Evolutionary conservation across 2,113 vertebrate genomes (phyloP).

Genomic region (Pteruthius melanotis): DNA sequence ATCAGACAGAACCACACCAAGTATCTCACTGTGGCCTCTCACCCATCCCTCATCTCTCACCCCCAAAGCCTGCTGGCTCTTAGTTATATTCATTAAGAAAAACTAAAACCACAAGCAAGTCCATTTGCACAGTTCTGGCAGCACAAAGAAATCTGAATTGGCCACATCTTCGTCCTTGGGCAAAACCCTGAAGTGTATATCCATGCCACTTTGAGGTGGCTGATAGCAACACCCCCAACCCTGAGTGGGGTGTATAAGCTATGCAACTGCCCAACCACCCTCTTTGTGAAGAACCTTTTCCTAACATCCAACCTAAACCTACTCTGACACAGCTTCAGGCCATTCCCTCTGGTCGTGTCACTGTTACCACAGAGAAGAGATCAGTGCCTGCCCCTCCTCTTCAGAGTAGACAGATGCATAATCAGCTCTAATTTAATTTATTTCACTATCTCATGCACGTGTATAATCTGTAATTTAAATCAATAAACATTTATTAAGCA

Average conservation of each 20-base stretch:
- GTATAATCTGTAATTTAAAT: slow-evolving; percentile 34
- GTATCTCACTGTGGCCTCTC: not conserved
- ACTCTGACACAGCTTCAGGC: not conserved
- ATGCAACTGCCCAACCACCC: not conserved
- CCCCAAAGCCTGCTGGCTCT: not conserved
- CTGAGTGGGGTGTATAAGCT: not conserved
- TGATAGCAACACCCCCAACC: not conserved
- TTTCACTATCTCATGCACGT: not conserved
- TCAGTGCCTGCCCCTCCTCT: not conserved
- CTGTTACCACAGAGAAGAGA: not conserved
- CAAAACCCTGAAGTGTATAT: not conserved
- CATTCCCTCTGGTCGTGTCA: not conserved
- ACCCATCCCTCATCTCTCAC: not conserved
- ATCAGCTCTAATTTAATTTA: not conserved
- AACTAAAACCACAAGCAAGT: not conserved
- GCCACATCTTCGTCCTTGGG: not conserved
- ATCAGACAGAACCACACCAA: not conserved
- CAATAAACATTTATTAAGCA: slow-evolving; percentile 41
- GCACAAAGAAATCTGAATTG: not conserved
- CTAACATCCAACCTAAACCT: not conserved
- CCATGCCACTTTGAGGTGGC: not conserved
- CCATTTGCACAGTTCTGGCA: not conserved
- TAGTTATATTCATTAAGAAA: not conserved
- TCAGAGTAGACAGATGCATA: not conserved
- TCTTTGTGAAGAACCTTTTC: not conserved